A percentile compares a stretch with the other conserved stretches of the same genome.
These are phyloP conservation scores for Eupeodes luniger DNA, from an alignment of 2,888 invertebrate species.

Conservation along the genomic window DNA sequence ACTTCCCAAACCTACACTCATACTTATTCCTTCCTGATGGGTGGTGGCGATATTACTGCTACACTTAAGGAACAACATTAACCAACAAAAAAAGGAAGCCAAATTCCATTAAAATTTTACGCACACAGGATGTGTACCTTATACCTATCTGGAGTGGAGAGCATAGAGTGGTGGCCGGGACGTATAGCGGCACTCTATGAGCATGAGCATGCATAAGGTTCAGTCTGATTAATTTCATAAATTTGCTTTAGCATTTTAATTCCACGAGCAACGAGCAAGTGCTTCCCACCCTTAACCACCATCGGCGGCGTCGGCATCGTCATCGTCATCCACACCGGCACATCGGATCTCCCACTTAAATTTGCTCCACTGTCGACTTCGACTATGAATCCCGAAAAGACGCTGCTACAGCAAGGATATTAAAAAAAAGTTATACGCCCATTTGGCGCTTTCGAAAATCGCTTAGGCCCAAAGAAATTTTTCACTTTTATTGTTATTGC, in stretches of 20 bases:
- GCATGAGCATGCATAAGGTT: constrained; percentile 57
- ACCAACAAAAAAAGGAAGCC: constrained; percentile 2
- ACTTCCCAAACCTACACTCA: not conserved
- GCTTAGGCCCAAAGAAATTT: constrained; percentile 76
- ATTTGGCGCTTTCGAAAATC: constrained; percentile 77
- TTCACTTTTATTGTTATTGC: constrained; percentile 77
- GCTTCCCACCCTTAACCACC: constrained; percentile 41
- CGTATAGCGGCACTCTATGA: constrained; percentile 1
- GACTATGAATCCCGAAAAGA: constrained; percentile 65
- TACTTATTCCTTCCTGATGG: not conserved
- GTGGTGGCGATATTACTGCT: constrained; percentile 12
- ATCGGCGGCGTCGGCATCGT: not conserved
- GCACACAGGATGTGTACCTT: constrained; percentile 51
- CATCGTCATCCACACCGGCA: no score
- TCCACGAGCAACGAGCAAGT: constrained; percentile 62
- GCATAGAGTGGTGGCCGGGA: not conserved
- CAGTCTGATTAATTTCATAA: constrained; percentile 76
- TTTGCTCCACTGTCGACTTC: constrained; percentile 21
- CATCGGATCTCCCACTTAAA: constrained; percentile 31
- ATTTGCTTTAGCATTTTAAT: constrained; percentile 75
- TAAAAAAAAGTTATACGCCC: constrained; percentile 76
- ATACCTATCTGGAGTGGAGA: not conserved
- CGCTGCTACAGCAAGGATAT: constrained; percentile 63
- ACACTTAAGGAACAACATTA: constrained; percentile 14
- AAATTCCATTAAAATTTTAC: constrained; percentile 73